Conservation (phyloP, 2,113 vertebrate genomes). For the Sphaerodactylus townsendi region DNA sequence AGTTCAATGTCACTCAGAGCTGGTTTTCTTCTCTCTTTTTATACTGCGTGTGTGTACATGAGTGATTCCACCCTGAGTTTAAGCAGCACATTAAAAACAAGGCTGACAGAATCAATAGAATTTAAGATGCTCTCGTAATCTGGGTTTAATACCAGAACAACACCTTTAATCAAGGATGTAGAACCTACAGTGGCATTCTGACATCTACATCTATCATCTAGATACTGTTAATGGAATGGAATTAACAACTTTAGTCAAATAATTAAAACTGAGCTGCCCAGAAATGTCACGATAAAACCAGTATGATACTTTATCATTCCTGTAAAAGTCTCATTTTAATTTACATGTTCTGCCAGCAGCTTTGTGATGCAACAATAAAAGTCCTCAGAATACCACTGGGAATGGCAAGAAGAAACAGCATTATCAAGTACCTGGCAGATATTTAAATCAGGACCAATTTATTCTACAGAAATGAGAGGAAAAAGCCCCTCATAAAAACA, state of each 20-base stretch:
- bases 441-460: slow-evolving; percentile 47
- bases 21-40: slow-evolving; percentile 5
- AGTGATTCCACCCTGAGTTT: slow-evolving; percentile 54
- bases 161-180: slow-evolving; percentile 66
- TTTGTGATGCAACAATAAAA: slow-evolving; percentile 53
- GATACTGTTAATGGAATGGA: slow-evolving; percentile 55
- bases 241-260: slow-evolving; percentile 64
- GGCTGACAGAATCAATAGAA: slow-evolving; percentile 69
- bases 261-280: slow-evolving; percentile 60
- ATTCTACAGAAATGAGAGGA: slow-evolving; percentile 60
- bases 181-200: slow-evolving; percentile 60
- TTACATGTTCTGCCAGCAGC: slow-evolving; percentile 49
- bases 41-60: background rate
- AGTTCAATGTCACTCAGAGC: slow-evolving; percentile 37
- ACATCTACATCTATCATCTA: slow-evolving; percentile 63
- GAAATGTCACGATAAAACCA: slow-evolving; percentile 60
- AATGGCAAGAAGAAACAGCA: slow-evolving; percentile 22
- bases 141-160: slow-evolving; percentile 62
- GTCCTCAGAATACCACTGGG: slow-evolving; percentile 42
- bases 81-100: slow-evolving; percentile 57
- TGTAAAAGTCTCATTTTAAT: slow-evolving; percentile 62
- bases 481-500: slow-evolving; percentile 54
- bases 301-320: slow-evolving; percentile 59
- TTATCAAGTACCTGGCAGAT: slow-evolving; percentile 35
- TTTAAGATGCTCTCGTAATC: slow-evolving; percentile 70